Percentiles rank a stretch among this genome's conserved stretches.
These are phyloP conservation scores for Callipepla californica DNA, from an alignment of 2,113 vertebrate genomes.

Conservation along the genomic window DNA sequence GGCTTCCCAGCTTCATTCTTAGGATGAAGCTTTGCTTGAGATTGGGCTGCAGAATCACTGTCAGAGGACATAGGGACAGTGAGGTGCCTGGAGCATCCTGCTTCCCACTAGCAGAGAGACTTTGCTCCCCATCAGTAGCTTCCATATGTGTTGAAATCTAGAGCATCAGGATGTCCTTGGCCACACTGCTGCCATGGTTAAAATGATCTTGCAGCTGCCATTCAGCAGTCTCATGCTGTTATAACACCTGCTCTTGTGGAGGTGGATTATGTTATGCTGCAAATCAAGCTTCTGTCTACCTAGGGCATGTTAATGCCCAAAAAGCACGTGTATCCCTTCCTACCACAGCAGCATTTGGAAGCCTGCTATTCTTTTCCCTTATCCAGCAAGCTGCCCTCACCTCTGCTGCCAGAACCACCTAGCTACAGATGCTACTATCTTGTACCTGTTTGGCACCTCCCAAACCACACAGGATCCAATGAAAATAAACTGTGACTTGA, in stretches of 20 bases:
- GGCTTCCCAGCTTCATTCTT: neutral
- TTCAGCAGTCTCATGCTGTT: neutral
- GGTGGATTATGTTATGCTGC: neutral
- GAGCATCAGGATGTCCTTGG: neutral
- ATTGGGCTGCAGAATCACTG: neutral
- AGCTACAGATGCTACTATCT: neutral
- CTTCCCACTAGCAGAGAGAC: neutral
- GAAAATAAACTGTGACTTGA: constrained; percentile 4
- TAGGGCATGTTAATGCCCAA: neutral
- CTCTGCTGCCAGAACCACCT: constrained; percentile 43
- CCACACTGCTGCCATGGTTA: neutral
- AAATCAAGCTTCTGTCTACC: neutral
- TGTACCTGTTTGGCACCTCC: neutral
- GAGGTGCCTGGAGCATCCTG: neutral
- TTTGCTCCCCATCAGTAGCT: neutral
- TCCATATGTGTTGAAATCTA: neutral
- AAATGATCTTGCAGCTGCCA: neutral
- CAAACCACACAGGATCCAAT: constrained; percentile 9
- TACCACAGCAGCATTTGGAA: constrained; percentile 1
- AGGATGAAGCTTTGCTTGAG: neutral
- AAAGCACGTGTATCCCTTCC: neutral
- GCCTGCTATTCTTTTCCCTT: neutral
- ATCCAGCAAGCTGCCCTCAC: neutral
- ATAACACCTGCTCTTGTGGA: neutral
- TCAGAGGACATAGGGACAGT: neutral